A percentile compares a stretch with the other conserved stretches of the same genome.
These are phyloP conservation scores for Atopsyche davidsoni DNA, from an alignment of 1,140 invertebrate species.

Conservation along the genomic window DNA sequence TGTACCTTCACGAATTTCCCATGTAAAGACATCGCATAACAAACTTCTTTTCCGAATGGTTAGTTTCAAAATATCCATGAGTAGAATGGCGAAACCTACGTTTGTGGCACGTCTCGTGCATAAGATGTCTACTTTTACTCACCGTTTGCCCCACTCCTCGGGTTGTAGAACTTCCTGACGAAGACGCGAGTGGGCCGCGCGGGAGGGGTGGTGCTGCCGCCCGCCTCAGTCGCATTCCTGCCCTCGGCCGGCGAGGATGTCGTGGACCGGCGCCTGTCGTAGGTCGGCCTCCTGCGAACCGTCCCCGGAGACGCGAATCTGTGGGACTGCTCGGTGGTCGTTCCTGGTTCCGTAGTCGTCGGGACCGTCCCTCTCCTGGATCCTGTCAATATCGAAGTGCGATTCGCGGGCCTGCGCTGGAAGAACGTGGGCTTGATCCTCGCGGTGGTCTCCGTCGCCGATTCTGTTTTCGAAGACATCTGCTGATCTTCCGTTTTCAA, in stretches of 20 bases:
- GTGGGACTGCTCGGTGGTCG: constrained; percentile 3
- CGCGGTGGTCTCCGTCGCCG: neutral
- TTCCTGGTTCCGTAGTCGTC: constrained; percentile 10
- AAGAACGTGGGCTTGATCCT: constrained; percentile 21
- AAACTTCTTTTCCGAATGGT: too few species aligned
- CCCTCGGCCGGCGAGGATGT: constrained; percentile 6
- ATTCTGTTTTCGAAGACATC: too few species aligned
- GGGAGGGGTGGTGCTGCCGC: constrained; percentile 8
- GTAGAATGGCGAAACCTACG: too few species aligned
- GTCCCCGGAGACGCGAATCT: constrained; percentile 16
- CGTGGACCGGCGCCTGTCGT: constrained; percentile 14
- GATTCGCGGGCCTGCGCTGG: constrained; percentile 15
- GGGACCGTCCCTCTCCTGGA: constrained; percentile 4
- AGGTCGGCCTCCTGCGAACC: constrained; percentile 12
- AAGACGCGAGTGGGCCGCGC: constrained; percentile 19
- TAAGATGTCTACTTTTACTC: too few species aligned
- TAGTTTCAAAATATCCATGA: too few species aligned
- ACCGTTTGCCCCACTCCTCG: constrained; percentile 18
- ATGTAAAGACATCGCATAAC: too few species aligned
- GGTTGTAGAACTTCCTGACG: constrained; percentile 27
- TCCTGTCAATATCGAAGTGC: constrained; percentile 5
- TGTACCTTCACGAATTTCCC: too few species aligned
- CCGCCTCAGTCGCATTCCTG: constrained; percentile 14
- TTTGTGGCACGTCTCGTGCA: too few species aligned
- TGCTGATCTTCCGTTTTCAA: constrained; percentile 5